A percentile compares a stretch with the other conserved stretches of the same genome.
Conservation (phyloP, 2,113 vertebrate species). For the Turdus rufiventris region DNA sequence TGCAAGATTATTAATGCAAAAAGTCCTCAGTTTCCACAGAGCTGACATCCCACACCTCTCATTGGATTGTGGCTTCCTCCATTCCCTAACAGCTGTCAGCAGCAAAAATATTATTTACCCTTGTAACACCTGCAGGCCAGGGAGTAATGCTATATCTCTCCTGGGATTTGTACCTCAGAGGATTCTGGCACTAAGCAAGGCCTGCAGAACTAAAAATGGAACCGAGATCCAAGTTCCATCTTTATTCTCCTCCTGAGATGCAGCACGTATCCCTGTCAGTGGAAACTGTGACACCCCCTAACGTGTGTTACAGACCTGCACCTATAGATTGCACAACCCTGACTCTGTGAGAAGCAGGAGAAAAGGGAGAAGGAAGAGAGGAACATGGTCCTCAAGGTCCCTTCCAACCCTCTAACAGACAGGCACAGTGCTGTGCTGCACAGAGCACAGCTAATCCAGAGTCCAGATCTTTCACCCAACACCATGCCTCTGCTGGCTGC, state of each 20-base stretch:
- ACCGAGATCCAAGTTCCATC: not conserved
- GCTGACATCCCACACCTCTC: not conserved
- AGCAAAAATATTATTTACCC: slow-evolving; percentile 32
- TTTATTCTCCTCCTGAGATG: not conserved
- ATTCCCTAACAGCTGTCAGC: not conserved
- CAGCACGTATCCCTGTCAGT: not conserved
- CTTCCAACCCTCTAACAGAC: not conserved
- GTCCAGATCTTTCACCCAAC: not conserved
- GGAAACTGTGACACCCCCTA: not conserved
- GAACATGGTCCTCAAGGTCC: not conserved
- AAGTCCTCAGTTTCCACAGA: not conserved
- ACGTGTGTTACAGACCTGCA: fast-evolving
- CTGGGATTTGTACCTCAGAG: slow-evolving; percentile 8
- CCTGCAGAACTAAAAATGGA: slow-evolving; percentile 29
- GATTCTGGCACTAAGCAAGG: not conserved
- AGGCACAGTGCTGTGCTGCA: not conserved
- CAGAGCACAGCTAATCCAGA: slow-evolving; percentile 12
- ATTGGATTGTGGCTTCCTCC: not conserved
- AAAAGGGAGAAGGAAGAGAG: not conserved
- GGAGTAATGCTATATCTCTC: slow-evolving; percentile 8
- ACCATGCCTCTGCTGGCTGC: not conserved
- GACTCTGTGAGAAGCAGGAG: not conserved
- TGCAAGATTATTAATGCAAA: not conserved
- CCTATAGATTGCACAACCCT: not conserved
- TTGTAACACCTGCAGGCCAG: slow-evolving; percentile 13